Evolutionary conservation across 2,113 vertebrate genomes (phyloP), one percentile per base, ranked within the genome.

Genomic region (Globicephala melas): DNA sequence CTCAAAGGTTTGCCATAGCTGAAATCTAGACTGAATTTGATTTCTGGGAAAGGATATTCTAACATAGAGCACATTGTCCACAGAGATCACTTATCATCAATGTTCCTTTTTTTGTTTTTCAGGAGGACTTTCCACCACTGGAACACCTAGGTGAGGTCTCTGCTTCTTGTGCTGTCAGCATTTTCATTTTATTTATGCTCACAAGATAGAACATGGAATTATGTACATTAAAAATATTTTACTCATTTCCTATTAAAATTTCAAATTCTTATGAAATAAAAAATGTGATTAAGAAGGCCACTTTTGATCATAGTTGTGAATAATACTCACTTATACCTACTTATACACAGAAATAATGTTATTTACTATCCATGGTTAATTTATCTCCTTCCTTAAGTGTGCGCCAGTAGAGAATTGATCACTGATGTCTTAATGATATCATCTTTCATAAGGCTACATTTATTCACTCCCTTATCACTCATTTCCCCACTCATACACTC

Each of bases 91-190:
- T 84, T 25, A 74, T 15, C 17, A 50, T 15, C 67, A 36, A 3
- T 60, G 1, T 87, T 38, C 50, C 6, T 90, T 33, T 92, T 41
- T 44, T 94, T n/a, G 10, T 62, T 93, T 90, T 97, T 25, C 92
- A 96, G 97, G 71, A 89, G 41, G 41, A 95, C 36, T 7, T 80
- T 23, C 63, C 55, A 47, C 47, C 17, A 1, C 41, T 6, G 26
- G 18, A 9, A 68, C 31, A 55, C 9, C 81, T 50, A 88, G 96
- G 97, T 96, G 23, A 97, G 73, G 13, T 70, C 41, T 89, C 36
- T 60, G 13, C 33, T 62, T 68, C 62, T 36, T 71, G 28, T 55
- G 68, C 50, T 62, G 28, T 1, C 12, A 73, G 15, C 1, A 31
- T 83, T 44, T 60, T 53, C 41, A 60, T 33, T 60, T 65, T 90